Percentiles rank a stretch among this genome's conserved stretches.
Conservation (phyloP, 2,888 invertebrate genomes). For the Ophion ellenae region DNA sequence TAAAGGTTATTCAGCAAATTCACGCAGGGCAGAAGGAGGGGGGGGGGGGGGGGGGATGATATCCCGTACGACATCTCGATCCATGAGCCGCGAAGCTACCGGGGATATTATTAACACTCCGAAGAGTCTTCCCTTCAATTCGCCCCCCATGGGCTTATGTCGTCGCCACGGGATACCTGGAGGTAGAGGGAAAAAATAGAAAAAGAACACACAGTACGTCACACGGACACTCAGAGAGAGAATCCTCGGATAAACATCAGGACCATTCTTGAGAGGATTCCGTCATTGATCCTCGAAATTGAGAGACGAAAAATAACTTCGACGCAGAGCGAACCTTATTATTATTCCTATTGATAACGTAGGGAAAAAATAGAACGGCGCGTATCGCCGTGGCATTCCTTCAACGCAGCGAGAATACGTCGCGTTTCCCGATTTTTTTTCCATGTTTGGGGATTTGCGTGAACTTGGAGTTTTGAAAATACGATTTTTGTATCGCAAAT, state of each 20-base stretch:
- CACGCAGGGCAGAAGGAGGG: background rate
- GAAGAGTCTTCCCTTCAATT: conserved; percentile 77
- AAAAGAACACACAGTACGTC: conserved; percentile 35
- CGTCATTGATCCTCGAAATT: conserved; percentile 52
- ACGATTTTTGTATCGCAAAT: too few relatives aligned
- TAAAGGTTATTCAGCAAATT: conserved; percentile 25
- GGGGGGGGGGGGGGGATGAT: background rate
- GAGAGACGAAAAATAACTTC: conserved; percentile 17
- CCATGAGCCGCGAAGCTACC: conserved; percentile 38
- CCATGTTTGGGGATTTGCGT: too few relatives aligned
- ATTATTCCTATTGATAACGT: background rate
- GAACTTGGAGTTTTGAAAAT: too few relatives aligned
- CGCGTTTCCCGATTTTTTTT: too few relatives aligned
- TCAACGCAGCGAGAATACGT: too few relatives aligned
- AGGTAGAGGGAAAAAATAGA: background rate
- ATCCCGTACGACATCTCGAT: conserved; percentile 49
- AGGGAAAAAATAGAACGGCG: too few relatives aligned
- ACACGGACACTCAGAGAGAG: conserved; percentile 33
- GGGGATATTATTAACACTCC: conserved; percentile 62
- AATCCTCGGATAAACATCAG: conserved; percentile 50
- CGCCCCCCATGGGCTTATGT: conserved; percentile 73
- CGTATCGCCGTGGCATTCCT: too few relatives aligned
- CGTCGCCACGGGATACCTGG: conserved; percentile 62
- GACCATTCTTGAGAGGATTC: conserved; percentile 56
- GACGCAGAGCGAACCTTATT: background rate